Evolutionary conservation across 2,888 invertebrate species (phyloP), one percentile per base, ranked within the genome.

Genomic region (Antheraea assamensis): DNA sequence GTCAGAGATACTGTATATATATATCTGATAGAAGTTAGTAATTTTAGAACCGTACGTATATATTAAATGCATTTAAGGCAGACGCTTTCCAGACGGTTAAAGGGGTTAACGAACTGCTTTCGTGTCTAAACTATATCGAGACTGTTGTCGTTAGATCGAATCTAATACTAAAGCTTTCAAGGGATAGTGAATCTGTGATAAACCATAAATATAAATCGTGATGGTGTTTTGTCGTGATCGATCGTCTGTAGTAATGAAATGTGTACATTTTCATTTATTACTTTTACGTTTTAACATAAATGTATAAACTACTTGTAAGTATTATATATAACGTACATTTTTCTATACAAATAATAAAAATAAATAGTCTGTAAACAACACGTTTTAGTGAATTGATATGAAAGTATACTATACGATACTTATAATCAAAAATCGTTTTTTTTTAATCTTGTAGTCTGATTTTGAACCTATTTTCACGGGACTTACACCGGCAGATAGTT

Each of bases 21-120:
- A 42, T 42, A 10, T 42, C 42, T 42, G 42, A 13, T 42, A 13
- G 13, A 42, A 42, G 13, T 66, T 27, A 64, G 15, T 17, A 64
- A 64, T 66, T 66, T 66, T 31, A 66, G 21, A 35, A 66, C 85
- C 78, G 78, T 21, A 55, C 21, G 52, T 17, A 0, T 5, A 24
- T 42, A 42, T 7, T 42, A n/a, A n/a, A 15, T 58, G 30, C 80
- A 78, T 80, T 85, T 83, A 78, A 83, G 83, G 80, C 86, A 92
- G 92, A 92, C 92, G 87, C 83, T 81, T 80, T 81, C 86, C 85
- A 92, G 91, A 91, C 91, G 74, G 79, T 74, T 42, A 81, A 64
- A 64, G 74, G 81, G 91, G 89, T 88, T 81, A 88, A 85, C 79
- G 88, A 86, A 88, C 91, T 75, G 76, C 75, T 87, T 89, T 85